These are phyloP conservation scores for Corythaixoides concolor DNA, from an alignment of 2,113 vertebrate species.

Conservation along the genomic window DNA sequence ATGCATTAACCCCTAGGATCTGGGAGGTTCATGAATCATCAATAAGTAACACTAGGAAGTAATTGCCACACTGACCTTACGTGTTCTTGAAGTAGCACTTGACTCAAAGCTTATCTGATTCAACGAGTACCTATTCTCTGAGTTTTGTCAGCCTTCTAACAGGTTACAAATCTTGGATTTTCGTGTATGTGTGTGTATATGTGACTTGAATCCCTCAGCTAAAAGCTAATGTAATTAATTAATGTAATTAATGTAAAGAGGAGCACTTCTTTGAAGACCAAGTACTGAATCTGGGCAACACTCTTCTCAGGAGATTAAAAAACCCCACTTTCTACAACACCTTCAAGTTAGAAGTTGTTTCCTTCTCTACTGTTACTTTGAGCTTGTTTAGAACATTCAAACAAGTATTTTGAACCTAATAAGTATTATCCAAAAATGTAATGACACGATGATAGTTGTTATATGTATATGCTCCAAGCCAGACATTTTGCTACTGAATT, in stretches of 20 bases:
- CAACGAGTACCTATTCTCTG: background rate
- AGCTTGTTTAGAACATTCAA: background rate
- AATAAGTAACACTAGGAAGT: background rate
- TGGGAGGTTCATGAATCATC: background rate
- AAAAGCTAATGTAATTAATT: background rate
- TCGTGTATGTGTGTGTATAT: no score
- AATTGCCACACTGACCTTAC: background rate
- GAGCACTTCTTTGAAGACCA: background rate
- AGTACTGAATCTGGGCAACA: background rate
- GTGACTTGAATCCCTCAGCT: background rate
- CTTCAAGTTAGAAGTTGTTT: background rate
- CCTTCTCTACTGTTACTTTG: background rate
- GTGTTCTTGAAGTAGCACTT: background rate
- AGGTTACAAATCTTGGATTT: background rate
- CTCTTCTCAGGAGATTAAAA: background rate
- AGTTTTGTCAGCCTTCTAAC: background rate
- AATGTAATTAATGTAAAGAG: background rate
- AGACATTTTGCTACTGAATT: background rate
- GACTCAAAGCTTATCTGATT: background rate
- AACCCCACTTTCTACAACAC: background rate
- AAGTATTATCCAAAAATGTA: background rate
- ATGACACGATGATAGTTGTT: background rate
- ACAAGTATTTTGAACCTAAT: background rate
- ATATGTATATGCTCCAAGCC: background rate
- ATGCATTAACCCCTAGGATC: background rate